phyloP scores from a whole-genome alignment of 2,888 invertebrate species.

The Stictocephala bisonia region DNA sequence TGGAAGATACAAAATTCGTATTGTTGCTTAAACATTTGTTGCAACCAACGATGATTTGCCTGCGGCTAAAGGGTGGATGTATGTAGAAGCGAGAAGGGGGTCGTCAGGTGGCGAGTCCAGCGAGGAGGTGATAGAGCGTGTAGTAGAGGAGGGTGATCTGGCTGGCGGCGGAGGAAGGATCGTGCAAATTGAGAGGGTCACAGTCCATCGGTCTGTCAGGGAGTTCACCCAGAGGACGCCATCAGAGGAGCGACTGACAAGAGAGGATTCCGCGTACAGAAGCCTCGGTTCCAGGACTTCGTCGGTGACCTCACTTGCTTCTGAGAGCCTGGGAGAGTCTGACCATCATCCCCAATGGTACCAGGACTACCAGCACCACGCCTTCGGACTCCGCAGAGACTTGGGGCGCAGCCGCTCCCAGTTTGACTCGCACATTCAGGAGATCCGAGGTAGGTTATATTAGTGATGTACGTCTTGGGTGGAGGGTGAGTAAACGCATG shows the following conservation, averaged over 20 bases:
- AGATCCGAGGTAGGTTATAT: slow-evolving; percentile 80
- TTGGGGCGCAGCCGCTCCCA: slow-evolving; percentile 82
- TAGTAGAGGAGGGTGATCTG: slow-evolving; percentile 75
- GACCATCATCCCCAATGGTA: slow-evolving; percentile 70
- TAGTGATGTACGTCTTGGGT: not conserved
- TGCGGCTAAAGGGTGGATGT: too few species aligned
- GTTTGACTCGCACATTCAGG: slow-evolving; percentile 87
- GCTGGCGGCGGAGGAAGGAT: slow-evolving; percentile 75
- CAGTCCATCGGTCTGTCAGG: slow-evolving; percentile 72
- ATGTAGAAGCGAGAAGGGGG: too few species aligned
- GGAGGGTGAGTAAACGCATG: not conserved
- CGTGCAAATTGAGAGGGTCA: slow-evolving; percentile 79
- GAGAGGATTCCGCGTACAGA: slow-evolving; percentile 71
- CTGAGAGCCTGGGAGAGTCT: slow-evolving; percentile 64
- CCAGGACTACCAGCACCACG: slow-evolving; percentile 67
- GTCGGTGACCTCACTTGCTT: slow-evolving; percentile 66
- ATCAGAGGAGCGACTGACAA: slow-evolving; percentile 67
- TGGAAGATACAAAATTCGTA: too few species aligned
- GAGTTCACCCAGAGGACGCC: slow-evolving; percentile 67
- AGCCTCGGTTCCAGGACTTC: slow-evolving; percentile 67
- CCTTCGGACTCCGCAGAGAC: slow-evolving; percentile 35
- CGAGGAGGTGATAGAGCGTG: slow-evolving; percentile 67
- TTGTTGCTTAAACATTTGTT: too few species aligned
- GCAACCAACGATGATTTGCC: too few species aligned
- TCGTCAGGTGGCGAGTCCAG: too few species aligned